Percentiles rank a stretch among this genome's conserved stretches.
phyloP scores from a whole-genome alignment of 2,888 invertebrate species.

The Eupithecia subumbrata region DNA sequence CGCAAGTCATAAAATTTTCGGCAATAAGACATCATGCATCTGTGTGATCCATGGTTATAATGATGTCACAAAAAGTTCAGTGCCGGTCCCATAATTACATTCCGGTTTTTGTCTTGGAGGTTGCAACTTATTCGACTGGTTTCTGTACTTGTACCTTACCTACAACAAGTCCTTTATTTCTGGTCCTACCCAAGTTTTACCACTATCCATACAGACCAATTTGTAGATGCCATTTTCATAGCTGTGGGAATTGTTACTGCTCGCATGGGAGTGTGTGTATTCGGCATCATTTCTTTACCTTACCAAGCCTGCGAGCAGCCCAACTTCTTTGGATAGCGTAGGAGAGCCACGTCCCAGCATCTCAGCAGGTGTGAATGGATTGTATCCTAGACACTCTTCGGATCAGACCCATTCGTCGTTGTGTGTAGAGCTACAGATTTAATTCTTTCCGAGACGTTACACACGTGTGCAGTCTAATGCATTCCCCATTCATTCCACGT shows the following conservation, averaged over 20 bases:
- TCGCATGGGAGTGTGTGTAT: background rate
- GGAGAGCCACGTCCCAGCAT: background rate
- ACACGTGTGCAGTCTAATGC: background rate
- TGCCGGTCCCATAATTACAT: slow-evolving; percentile 26
- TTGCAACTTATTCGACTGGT: slow-evolving; percentile 30
- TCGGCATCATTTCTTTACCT: background rate
- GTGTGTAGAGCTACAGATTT: background rate
- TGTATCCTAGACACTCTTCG: background rate
- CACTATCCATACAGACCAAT: background rate
- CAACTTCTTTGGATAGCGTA: background rate
- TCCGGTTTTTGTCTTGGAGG: slow-evolving; percentile 27
- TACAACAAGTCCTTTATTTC: background rate
- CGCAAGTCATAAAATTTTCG: background rate
- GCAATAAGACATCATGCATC: slow-evolving; percentile 6
- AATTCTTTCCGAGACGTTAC: background rate
- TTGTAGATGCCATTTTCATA: background rate
- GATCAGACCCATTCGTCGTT: background rate
- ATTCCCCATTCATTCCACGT: background rate
- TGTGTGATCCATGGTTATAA: slow-evolving; percentile 9
- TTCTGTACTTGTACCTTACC: slow-evolving; percentile 11
- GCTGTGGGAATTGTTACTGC: background rate
- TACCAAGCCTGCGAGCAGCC: background rate
- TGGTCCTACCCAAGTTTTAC: background rate
- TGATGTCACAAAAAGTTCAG: slow-evolving; percentile 28
- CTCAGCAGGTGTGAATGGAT: background rate